These are phyloP conservation scores for Drosophila kanekoi DNA, from an alignment of 2,888 invertebrate species.

Conservation along the genomic window DNA sequence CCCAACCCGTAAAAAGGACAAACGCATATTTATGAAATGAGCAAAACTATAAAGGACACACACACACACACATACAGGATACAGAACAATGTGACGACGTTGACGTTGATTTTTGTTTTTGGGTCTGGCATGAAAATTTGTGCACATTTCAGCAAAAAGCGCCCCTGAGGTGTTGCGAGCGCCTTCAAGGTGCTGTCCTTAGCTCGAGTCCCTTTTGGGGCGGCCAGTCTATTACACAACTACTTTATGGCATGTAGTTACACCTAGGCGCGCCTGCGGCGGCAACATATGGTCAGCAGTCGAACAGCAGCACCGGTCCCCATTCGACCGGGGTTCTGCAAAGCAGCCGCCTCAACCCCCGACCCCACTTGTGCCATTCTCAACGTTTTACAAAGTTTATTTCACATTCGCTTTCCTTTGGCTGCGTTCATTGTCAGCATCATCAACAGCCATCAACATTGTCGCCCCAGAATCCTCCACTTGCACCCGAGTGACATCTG, in stretches of 20 bases:
- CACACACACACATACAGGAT: constrained; percentile 24
- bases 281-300: constrained; percentile 74
- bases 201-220: constrained; percentile 59
- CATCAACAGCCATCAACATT: constrained; percentile 74
- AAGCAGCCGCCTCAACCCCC: constrained; percentile 10
- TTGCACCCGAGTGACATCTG: constrained; percentile 66
- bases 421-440: constrained; percentile 58
- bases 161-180: constrained; percentile 70
- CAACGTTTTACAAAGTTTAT: constrained; percentile 73
- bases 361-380: constrained; percentile 42
- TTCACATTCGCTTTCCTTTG: constrained; percentile 47
- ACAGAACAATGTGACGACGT: constrained; percentile 77
- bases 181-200: constrained; percentile 54
- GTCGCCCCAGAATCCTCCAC: constrained; percentile 27
- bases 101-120: constrained; percentile 69
- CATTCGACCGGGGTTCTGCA: constrained; percentile 2
- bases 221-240: constrained; percentile 72
- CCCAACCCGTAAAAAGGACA: constrained; percentile 70
- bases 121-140: constrained; percentile 72
- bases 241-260: constrained; percentile 81
- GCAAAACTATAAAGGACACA: constrained; percentile 76
- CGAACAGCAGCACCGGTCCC: constrained; percentile 19
- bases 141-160: constrained; percentile 80
- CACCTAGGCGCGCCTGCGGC: constrained; percentile 75
- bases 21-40: constrained; percentile 80